Evolutionary conservation across 2,888 invertebrate species (phyloP).

Genomic region (Camptogramma bilineatum): DNA sequence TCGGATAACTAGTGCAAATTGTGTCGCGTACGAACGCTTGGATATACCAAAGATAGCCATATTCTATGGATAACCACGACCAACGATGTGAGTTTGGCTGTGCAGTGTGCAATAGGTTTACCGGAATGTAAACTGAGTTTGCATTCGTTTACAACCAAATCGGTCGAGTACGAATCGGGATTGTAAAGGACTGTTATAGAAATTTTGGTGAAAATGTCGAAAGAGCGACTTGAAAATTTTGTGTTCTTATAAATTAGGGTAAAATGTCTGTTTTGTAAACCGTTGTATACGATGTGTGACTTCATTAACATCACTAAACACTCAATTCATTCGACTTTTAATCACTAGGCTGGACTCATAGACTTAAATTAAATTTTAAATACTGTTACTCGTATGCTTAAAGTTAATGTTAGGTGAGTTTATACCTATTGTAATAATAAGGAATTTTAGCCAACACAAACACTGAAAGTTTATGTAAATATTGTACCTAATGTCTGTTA

Average conservation of each 20-base stretch:
- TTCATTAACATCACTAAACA: conserved; percentile 75
- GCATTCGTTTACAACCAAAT: not conserved
- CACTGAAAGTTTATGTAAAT: conserved; percentile 74
- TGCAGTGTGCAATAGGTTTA: conserved; percentile 1
- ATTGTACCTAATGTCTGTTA: conserved; percentile 60
- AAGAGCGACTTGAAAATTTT: conserved; percentile 47
- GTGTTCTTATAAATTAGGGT: conserved; percentile 70
- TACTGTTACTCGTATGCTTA: conserved; percentile 84
- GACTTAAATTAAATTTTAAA: conserved; percentile 80
- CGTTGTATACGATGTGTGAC: conserved; percentile 84
- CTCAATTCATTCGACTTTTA: conserved; percentile 70
- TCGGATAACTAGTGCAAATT: conserved; percentile 40
- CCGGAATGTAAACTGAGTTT: not conserved
- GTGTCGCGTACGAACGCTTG: conserved; percentile 50
- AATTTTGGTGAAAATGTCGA: conserved; percentile 42
- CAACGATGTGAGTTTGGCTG: conserved; percentile 5
- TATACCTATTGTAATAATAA: conserved; percentile 71
- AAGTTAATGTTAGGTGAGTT: conserved; percentile 80
- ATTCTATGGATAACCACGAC: not conserved
- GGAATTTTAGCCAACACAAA: conserved; percentile 74
- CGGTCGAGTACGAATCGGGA: not conserved
- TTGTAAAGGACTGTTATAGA: conserved; percentile 5
- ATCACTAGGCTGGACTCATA: conserved; percentile 75
- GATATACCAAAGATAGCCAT: conserved; percentile 56
- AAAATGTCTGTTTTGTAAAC: conserved; percentile 80